Base-by-base conservation (phyloP, 2,888 invertebrate species). In the Ennomos quercinarius region DNA sequence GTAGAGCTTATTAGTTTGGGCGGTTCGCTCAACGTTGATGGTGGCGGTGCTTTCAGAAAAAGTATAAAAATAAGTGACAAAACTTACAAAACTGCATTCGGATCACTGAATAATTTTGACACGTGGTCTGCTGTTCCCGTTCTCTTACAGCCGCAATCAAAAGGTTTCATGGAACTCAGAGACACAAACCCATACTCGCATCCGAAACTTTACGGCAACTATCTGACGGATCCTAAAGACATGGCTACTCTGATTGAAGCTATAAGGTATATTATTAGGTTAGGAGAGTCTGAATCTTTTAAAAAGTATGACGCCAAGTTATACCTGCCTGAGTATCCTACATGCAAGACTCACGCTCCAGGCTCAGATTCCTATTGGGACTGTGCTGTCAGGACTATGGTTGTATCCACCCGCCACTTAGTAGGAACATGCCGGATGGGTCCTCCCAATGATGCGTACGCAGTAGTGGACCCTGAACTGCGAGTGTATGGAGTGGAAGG, bases 161-260 rank as follows among this genome's bases (percentile, higher is more conserved):
- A 93, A 59, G 97, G 97, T 0, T 93, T 93, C 9, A 77, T 97
- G 0, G 94, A 93, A 77, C 91, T 98, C 0, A 94, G 94, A 69
- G 95, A 95, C 37, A 94, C 93, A n/a, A 94, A 97, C 86, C 97
- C 97, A 0, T 93, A 94, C 51, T 94, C 96, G 1, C 94, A 95
- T 74, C 97, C 98, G 0, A 93, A 95, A 61, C 93, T 98, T 57
- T 95, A 96, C 72, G 95, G 97, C 0, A 96, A 98, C 71, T 98
- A 97, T 77, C 94, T 97, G 58, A 93, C 94, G 0, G 94, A 97
- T 75, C 93, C 94, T 10, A 90, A 93, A 56, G 93, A 97, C 71
- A 79, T 95, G 45, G 89, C 91, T 11, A 94, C 94, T 0, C 66
- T 95, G 12, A 83, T 94, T 35, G 93, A 93, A 57, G 95, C 94